Conservation (phyloP, 2,113 vertebrate species). For the Emydura subglobosa region DNA sequence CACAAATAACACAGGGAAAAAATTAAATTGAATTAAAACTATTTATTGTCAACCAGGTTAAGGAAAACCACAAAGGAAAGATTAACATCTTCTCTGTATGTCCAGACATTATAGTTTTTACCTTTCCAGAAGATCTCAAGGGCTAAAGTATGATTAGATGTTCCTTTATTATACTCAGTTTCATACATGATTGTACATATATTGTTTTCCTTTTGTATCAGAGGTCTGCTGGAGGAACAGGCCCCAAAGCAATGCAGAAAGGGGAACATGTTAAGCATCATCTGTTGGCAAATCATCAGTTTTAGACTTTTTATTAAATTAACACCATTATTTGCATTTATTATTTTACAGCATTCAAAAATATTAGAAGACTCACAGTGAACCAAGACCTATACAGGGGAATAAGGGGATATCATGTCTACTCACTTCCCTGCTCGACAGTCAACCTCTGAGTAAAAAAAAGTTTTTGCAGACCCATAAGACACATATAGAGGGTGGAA, state of each 20-base stretch:
- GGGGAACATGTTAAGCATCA: not conserved
- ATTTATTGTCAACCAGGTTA: not conserved
- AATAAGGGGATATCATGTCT: not conserved
- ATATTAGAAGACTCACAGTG: not conserved
- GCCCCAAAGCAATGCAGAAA: not conserved
- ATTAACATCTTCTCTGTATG: not conserved
- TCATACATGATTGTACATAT: not conserved
- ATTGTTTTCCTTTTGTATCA: not conserved
- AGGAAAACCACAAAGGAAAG: not conserved
- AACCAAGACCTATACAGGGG: not conserved
- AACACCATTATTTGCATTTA: not conserved
- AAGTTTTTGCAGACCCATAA: not conserved
- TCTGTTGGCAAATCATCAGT: not conserved
- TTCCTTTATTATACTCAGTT: not conserved
- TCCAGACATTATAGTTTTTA: not conserved
- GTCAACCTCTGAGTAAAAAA: not conserved
- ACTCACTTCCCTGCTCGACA: not conserved
- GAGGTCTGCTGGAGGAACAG: not conserved
- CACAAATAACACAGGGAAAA: not conserved
- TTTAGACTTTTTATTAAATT: not conserved
- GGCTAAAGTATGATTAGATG: not conserved
- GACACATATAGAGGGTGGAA: not conserved
- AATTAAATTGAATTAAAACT: not conserved
- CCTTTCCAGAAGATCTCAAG: not conserved
- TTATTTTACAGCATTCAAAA: not conserved